Evolutionary conservation across 2,113 vertebrate species (phyloP), one percentile per base, ranked within the genome.

Genomic region (Marmota flaviventris): DNA sequence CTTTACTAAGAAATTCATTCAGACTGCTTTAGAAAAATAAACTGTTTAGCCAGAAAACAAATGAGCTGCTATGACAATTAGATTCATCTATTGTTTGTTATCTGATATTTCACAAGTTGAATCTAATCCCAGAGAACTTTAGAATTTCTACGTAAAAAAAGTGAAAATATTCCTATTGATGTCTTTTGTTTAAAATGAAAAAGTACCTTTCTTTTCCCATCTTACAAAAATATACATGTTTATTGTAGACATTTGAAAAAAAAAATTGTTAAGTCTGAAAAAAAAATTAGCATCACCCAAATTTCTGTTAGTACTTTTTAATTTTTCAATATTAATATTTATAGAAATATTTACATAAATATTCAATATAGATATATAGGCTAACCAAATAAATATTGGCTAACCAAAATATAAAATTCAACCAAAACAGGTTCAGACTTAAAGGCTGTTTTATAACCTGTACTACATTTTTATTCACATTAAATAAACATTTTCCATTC

Each of bases 1-100:
- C n/a, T 83, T 94, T 88, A 75, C 58, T 65, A 86, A 92, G 58
- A 89, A 76, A 83, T 91, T 58, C 39, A 89, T 45, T 22, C 73
- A 76, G 8, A 61, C 22, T 77, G 22, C 29, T 81, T 85, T 89
- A 91, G 42, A 91, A 89, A 95, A 91, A 76, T 58, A 81, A 95
- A 42, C 32, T 67, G 70, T 37, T 51, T 91, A 94, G 32, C 61
- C 89, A 61, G 72, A 93, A 88, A 96, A 93, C 2, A 67, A 89
- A 82, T 42, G 39, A 70, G 12, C 22, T 63, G 17, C 34, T 63
- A 9, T 67, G 58, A 63, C 29, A 85, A 89, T 92, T 85, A 77
- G 67, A 89, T 77, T 82, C 63, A 93, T 75, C 29, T 88, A 61
- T 76, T 39, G 0, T 75, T 93, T 75, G 18, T 58, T 48, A 89